These are phyloP conservation scores for Onychostruthus taczanowskii DNA, from an alignment of 2,113 vertebrate species.

Conservation along the genomic window DNA sequence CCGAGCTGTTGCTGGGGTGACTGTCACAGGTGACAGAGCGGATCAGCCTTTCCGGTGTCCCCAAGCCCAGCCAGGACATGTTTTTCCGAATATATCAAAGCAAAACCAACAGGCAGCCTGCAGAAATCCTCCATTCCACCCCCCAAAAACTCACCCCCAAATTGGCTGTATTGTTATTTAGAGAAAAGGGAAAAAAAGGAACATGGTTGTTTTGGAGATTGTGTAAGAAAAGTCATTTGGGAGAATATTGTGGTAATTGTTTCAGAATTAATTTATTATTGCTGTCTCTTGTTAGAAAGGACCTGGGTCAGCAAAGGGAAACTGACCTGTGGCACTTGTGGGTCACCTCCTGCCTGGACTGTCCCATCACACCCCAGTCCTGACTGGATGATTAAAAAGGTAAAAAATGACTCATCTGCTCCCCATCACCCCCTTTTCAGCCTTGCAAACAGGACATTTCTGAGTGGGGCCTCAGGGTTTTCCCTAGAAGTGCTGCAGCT, in stretches of 20 bases:
- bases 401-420: neutral
- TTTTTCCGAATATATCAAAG: neutral
- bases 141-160: no score
- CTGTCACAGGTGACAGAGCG: constrained; percentile 42
- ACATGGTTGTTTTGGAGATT: neutral
- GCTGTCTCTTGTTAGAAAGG: neutral
- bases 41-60: neutral
- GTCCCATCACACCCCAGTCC: neutral
- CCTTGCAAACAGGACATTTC: neutral
- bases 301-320: fast-evolving
- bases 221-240: neutral
- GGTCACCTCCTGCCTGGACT: neutral
- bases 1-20: constrained; percentile 61
- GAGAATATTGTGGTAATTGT: neutral
- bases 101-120: neutral
- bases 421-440: fast-evolving
- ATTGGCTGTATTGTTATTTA: neutral
- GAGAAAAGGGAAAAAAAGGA: neutral
- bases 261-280: neutral
- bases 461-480: neutral
- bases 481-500: neutral
- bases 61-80: neutral
- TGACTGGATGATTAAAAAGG: neutral
- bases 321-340: neutral
- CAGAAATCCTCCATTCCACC: neutral